phyloP scores from a whole-genome alignment of 2,113 vertebrate species.

The Indicator maculatus region DNA sequence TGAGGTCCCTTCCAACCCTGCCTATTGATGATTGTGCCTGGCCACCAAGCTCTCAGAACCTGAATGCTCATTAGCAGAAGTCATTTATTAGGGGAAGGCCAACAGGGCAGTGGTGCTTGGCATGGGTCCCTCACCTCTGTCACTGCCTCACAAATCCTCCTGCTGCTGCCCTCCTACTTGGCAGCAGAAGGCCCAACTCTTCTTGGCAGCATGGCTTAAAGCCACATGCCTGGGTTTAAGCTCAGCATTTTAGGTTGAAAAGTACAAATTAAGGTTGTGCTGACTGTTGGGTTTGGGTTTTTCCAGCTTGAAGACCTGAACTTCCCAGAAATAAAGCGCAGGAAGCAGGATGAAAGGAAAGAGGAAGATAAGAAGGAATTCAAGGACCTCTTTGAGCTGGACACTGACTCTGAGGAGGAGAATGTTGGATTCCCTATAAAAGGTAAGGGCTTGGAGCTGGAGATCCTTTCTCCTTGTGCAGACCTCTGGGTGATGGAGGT shows the following conservation, averaged over 20 bases:
- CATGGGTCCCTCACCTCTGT: neutral
- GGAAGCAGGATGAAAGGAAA: conserved; percentile 81
- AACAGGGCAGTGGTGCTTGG: neutral
- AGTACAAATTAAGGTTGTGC: neutral
- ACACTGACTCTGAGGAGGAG: conserved; percentile 82
- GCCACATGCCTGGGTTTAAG: neutral
- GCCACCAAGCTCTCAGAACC: neutral
- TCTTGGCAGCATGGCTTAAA: neutral
- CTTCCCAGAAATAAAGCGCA: conserved; percentile 91
- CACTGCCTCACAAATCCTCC: neutral
- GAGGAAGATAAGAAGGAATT: conserved; percentile 88
- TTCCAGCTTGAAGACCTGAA: conserved; percentile 90
- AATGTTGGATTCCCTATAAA: conserved; percentile 63
- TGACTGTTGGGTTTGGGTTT: neutral
- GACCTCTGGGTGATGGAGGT: neutral
- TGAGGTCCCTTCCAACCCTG: no score
- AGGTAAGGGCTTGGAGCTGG: conserved; percentile 70
- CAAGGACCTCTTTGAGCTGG: conserved; percentile 89
- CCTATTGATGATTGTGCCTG: neutral
- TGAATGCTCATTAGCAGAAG: neutral
- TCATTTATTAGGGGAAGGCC: neutral
- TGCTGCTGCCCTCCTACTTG: neutral
- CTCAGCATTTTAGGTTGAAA: neutral
- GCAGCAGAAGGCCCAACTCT: neutral
- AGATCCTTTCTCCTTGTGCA: neutral